Percentiles rank a stretch among this genome's conserved stretches.
phyloP scores from a whole-genome alignment of 2,888 invertebrate genomes.

The Saturnia pavonia region DNA sequence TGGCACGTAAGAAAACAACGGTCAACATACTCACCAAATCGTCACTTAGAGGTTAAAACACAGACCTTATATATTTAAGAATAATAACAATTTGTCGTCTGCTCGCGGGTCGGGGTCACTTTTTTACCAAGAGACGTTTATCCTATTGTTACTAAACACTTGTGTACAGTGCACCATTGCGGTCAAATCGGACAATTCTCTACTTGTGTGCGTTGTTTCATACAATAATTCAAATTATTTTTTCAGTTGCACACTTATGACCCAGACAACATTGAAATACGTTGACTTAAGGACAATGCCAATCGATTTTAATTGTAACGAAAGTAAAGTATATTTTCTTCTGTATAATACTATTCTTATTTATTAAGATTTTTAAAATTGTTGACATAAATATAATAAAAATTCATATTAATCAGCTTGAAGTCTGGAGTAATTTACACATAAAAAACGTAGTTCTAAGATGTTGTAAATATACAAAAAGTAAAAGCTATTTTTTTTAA shows the following conservation, averaged over 20 bases:
- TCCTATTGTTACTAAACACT: constrained; percentile 50
- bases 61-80: constrained; percentile 9
- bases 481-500: too few species aligned
- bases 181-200: constrained; percentile 67
- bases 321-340: not conserved
- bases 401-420: too few species aligned
- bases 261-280: constrained; percentile 58
- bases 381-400: not conserved
- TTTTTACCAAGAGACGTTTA: constrained; percentile 33
- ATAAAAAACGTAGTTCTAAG: too few species aligned
- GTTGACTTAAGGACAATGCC: constrained; percentile 33
- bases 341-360: not conserved
- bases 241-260: constrained; percentile 60
- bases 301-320: not conserved
- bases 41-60: constrained; percentile 8
- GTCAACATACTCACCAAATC: not conserved
- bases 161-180: constrained; percentile 46
- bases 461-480: too few species aligned
- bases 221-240: constrained; percentile 50
- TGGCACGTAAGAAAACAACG: not conserved
- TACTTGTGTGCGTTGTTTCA: constrained; percentile 30
- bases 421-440: too few species aligned
- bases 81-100: constrained; percentile 9
- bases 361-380: not conserved
- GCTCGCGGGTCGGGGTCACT: constrained; percentile 44